Conservation (phyloP, 2,797 vertebrate species). For the Falco peregrinus region DNA sequence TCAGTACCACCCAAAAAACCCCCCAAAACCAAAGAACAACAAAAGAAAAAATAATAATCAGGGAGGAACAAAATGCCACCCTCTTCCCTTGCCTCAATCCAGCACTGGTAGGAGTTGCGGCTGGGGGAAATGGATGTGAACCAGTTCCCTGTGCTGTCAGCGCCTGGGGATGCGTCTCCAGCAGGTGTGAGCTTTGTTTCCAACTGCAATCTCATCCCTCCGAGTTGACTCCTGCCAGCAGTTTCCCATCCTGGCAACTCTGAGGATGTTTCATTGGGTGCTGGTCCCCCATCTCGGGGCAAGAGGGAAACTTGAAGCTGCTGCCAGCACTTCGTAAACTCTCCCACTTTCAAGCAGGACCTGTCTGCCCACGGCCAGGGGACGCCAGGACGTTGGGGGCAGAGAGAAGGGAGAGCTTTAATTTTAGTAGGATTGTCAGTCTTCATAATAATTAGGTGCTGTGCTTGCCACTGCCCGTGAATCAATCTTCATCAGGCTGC, state of each 20-base stretch:
- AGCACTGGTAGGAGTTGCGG: neutral
- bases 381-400: neutral
- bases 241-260: neutral
- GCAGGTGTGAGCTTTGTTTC: conserved; percentile 66
- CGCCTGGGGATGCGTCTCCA: neutral
- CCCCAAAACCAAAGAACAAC: too few species aligned
- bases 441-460: neutral
- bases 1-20: fast-evolving
- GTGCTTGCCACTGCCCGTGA: neutral
- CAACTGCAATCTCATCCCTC: neutral
- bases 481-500: conserved; percentile 35
- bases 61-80: neutral
- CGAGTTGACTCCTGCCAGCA: neutral
- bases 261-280: neutral
- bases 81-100: neutral
- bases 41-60: neutral
- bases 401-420: neutral
- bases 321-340: conserved; percentile 38
- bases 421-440: neutral
- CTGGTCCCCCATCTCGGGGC: neutral
- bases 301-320: conserved; percentile 24
- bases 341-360: neutral
- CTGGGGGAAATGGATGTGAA: neutral
- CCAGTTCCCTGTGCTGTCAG: neutral
- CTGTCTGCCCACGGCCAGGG: neutral